Evolutionary conservation across 2,888 invertebrate species (phyloP).

Genomic region (Halictus quadricinctus): DNA sequence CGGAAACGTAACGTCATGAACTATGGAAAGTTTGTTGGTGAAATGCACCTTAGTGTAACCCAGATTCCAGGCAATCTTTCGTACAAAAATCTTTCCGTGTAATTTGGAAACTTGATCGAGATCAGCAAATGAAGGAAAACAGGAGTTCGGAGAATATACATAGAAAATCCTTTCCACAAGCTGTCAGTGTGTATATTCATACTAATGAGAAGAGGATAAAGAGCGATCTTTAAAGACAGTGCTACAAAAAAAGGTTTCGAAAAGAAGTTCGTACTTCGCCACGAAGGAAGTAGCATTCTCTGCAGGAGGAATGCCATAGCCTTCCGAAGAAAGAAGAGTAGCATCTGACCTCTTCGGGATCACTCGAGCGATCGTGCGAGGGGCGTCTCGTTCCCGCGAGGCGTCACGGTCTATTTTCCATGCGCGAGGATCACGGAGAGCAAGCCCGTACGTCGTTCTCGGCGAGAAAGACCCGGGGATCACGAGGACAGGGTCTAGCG

Average conservation of each 20-base stretch:
- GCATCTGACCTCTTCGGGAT: neutral
- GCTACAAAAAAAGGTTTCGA: no score
- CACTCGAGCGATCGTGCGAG: neutral
- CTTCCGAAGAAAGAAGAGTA: neutral
- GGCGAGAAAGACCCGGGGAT: neutral
- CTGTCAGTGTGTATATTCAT: no score
- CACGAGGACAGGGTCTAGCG: slow-evolving; percentile 11
- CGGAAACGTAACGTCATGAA: neutral
- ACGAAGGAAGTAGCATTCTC: neutral
- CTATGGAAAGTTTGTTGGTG: neutral
- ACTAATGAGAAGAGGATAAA: no score
- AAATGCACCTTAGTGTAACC: neutral
- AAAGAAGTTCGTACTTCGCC: neutral
- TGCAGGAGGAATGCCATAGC: neutral
- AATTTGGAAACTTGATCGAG: neutral
- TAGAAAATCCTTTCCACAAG: neutral
- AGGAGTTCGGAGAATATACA: neutral
- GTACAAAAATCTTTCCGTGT: neutral
- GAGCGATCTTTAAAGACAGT: no score
- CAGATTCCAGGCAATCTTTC: neutral
- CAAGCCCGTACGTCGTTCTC: neutral
- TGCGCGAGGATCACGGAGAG: neutral
- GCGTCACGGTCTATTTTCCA: neutral
- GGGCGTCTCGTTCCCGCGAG: neutral
- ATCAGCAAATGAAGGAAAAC: neutral